Evolutionary conservation across 2,797 vertebrate genomes (phyloP), one percentile per base, ranked within the genome.

Genomic region (Rhyacichthys aspro): DNA sequence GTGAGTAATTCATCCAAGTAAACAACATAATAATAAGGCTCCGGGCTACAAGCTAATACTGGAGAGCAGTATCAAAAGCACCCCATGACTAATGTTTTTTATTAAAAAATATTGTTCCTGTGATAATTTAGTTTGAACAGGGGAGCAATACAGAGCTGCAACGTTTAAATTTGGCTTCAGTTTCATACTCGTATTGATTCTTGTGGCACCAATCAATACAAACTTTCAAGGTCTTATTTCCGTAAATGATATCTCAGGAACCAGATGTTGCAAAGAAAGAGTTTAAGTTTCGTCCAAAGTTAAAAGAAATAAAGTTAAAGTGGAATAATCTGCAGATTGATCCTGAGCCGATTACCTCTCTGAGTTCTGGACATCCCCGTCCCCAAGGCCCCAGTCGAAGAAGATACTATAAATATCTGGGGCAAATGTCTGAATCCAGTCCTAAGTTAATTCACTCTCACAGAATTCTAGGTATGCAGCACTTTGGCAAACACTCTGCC

Each of bases 401-500:
- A 74, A 81, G 48, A 54, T 72, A 65, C 85, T 82, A 82, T 79
- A 83, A 84, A 85, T 85, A 86, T 74, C 74, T 45, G 3, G 41
- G 65, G 17, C 52, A 67, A 79, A 63, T 43, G 58, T 78, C 56
- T 73, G 48, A 78, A 83, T 81, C 62, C 60, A 55, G 68, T 68
- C 84, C 81, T 72, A 70, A 83, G 80, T 80, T 79, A 74, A 84
- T 86, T 83, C 74, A 79, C 60, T 83, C 72, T 71, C 75, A 44
- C 66, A 67, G 63, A 79, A 67, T 82, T 78, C 32, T 59, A 59
- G 72, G 57, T 47, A 5, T 32, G 41, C 56, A 72, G 82, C 70
- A 63, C 83, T 85, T 64, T 76, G 74, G 76, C 79, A 82, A 84
- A 63, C 70, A 71, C 70, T 63, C 70, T 60, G 70, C 80, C 77